These are phyloP conservation scores for Tetragonula clypearis DNA, from an alignment of 1,140 invertebrate genomes.

Conservation along the genomic window DNA sequence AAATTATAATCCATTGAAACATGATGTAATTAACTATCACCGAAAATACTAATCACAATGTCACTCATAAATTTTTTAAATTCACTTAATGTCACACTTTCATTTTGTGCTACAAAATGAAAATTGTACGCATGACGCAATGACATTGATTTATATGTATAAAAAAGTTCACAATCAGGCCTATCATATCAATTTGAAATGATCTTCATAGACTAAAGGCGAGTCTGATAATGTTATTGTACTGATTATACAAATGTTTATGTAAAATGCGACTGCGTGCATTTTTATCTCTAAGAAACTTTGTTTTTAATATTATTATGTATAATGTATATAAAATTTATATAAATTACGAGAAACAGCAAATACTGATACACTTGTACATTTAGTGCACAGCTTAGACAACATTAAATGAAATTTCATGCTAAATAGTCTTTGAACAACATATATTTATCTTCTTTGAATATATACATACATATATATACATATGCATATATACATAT, in stretches of 20 bases:
- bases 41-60: neutral
- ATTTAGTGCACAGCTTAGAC: constrained; percentile 40
- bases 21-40: neutral
- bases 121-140: constrained; percentile 12
- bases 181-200: constrained; percentile 54
- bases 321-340: constrained; percentile 57
- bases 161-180: constrained; percentile 33
- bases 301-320: constrained; percentile 59
- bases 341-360: constrained; percentile 33
- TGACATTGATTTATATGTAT: constrained; percentile 18
- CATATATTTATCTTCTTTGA: constrained; percentile 24
- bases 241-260: constrained; percentile 15
- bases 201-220: constrained; percentile 26
- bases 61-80: neutral
- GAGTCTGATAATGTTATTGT: constrained; percentile 34
- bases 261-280: constrained; percentile 16
- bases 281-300: constrained; percentile 45
- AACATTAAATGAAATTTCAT: constrained; percentile 30
- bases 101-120: neutral
- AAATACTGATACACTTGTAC: constrained; percentile 33
- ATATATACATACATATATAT: neutral
- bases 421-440: constrained; percentile 13
- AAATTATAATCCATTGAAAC: constrained; percentile 3
- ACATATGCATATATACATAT: too few species aligned
- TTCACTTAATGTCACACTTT: neutral